Percentiles rank a stretch among this genome's conserved stretches.
These are phyloP conservation scores for Escarpia spicata DNA, from an alignment of 2,888 invertebrate genomes.

Conservation along the genomic window DNA sequence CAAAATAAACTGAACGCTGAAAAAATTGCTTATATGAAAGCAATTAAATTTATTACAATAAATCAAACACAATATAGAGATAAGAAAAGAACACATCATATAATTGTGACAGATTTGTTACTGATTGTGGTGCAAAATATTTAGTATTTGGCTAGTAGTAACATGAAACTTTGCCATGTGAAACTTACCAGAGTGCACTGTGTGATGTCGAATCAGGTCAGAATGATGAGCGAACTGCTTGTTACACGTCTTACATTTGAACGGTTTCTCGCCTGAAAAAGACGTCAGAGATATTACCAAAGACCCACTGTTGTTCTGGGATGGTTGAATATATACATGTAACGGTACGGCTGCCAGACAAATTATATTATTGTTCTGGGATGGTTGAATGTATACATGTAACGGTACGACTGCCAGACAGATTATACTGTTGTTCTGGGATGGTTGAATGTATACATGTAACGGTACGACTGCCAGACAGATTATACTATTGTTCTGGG, in stretches of 20 bases:
- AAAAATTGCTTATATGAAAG: background rate
- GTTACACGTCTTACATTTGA: constrained; percentile 53
- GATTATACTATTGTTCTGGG: no score
- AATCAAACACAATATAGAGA: no score
- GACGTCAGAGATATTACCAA: background rate
- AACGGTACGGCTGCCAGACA: background rate
- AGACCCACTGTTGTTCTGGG: background rate
- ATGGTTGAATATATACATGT: no score
- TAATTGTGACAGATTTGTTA: background rate
- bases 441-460: no score
- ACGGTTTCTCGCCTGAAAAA: constrained; percentile 57
- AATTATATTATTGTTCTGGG: background rate
- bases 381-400: background rate
- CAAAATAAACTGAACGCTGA: background rate
- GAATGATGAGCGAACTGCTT: constrained; percentile 61
- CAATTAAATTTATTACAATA: no score
- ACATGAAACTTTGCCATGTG: background rate
- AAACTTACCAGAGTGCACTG: constrained; percentile 57
- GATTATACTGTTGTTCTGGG: no score
- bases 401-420: background rate
- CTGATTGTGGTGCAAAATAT: background rate
- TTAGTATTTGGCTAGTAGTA: background rate
- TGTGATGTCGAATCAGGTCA: constrained; percentile 58
- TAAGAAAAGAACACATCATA: no score
- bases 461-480: no score